Evolutionary conservation across 2,113 vertebrate genomes (phyloP).

Genomic region (Ovis aries): ARS-UI_Ramb_v3.0 NC_056071.1:11315501-11316000

Average conservation of each 20-base stretch:
- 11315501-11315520: background rate
- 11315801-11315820: background rate
- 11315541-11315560: background rate
- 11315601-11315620: background rate
- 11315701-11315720: background rate
- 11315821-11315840: background rate
- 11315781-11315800: background rate
- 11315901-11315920: background rate
- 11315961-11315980: background rate
- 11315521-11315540: fast-evolving
- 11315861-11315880: background rate
- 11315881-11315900: background rate
- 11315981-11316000: background rate
- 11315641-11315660: background rate
- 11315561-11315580: background rate
- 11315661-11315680: background rate
- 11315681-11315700: background rate
- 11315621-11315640: background rate
- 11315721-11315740: background rate
- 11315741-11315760: background rate
- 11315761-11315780: background rate
- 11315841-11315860: background rate
- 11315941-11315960: background rate
- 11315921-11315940: background rate
- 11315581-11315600: background rate